These are phyloP conservation scores for Lepidocyrtoides sp. DNA, from an alignment of 2,888 invertebrate genomes.

Conservation along the genomic window DNA sequence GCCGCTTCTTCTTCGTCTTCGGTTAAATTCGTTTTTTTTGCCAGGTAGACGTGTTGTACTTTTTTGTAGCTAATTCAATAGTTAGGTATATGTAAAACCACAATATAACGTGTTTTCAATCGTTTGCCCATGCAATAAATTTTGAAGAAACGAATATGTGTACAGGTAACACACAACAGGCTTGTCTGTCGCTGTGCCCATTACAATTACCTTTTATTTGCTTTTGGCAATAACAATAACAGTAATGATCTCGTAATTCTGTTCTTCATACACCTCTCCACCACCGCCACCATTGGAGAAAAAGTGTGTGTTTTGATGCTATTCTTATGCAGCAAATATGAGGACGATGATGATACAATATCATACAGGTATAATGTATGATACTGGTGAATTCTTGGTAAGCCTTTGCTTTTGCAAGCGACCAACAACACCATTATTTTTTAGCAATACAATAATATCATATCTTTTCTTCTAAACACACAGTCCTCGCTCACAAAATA, in stretches of 20 bases:
- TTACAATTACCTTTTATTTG: slow-evolving; percentile 73
- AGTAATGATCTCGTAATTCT: slow-evolving; percentile 65
- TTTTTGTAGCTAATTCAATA: slow-evolving; percentile 19
- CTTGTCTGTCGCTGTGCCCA: slow-evolving; percentile 34
- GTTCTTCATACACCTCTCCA: slow-evolving; percentile 12
- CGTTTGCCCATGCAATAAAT: background rate
- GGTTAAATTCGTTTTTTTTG: background rate
- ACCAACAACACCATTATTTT: slow-evolving; percentile 33
- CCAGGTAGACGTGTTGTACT: background rate
- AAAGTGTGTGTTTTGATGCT: background rate
- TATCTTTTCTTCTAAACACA: no score
- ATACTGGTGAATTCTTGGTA: background rate
- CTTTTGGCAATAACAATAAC: slow-evolving; percentile 74
- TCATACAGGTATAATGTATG: background rate
- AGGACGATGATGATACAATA: slow-evolving; percentile 13
- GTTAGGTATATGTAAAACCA: background rate
- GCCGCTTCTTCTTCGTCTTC: slow-evolving; percentile 11
- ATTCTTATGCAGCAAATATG: background rate
- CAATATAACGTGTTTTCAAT: slow-evolving; percentile 37
- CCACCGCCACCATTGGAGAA: background rate
- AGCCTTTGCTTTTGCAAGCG: background rate
- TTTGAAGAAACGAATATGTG: background rate
- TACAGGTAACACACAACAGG: slow-evolving; percentile 34
- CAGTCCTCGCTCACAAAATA: slow-evolving; percentile 52
- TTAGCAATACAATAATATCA: background rate